Percentiles rank a stretch among this genome's conserved stretches.
Conservation (phyloP, 1,140 invertebrate genomes). For the Calliopsis andreniformis region DNA sequence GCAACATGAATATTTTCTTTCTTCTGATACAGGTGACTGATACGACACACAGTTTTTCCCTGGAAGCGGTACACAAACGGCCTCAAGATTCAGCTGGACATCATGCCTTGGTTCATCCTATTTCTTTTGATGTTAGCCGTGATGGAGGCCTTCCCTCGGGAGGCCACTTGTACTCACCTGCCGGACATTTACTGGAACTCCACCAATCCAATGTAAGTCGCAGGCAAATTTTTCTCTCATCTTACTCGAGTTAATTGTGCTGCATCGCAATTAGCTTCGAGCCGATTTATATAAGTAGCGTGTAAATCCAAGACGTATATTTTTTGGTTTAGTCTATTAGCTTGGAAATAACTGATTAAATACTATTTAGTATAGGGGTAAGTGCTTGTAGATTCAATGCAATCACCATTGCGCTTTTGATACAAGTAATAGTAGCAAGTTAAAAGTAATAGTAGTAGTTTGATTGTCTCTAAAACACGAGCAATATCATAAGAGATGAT, state of each 20-base stretch:
- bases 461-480: not conserved
- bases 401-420: too few relatives aligned
- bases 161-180: constrained; percentile 81
- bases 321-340: too few relatives aligned
- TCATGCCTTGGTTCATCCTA: constrained; percentile 82
- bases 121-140: constrained; percentile 82
- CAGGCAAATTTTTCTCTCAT: constrained; percentile 22
- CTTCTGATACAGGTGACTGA: constrained; percentile 64
- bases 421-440: too few relatives aligned
- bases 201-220: constrained; percentile 83
- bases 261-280: not conserved
- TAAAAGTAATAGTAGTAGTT: not conserved
- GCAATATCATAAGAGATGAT: not conserved
- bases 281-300: not conserved
- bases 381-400: too few relatives aligned
- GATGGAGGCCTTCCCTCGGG: constrained; percentile 82
- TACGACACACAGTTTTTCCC: constrained; percentile 53
- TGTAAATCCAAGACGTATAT: too few relatives aligned
- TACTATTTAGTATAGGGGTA: too few relatives aligned
- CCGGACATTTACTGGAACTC: constrained; percentile 85
- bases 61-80: constrained; percentile 72
- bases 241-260: constrained; percentile 43
- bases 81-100: constrained; percentile 79
- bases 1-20: not conserved
- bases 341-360: too few relatives aligned